Evolutionary conservation across 2,888 invertebrate genomes (phyloP), one percentile per base, ranked within the genome.

Genomic region (Neoascia interrupta): DNA sequence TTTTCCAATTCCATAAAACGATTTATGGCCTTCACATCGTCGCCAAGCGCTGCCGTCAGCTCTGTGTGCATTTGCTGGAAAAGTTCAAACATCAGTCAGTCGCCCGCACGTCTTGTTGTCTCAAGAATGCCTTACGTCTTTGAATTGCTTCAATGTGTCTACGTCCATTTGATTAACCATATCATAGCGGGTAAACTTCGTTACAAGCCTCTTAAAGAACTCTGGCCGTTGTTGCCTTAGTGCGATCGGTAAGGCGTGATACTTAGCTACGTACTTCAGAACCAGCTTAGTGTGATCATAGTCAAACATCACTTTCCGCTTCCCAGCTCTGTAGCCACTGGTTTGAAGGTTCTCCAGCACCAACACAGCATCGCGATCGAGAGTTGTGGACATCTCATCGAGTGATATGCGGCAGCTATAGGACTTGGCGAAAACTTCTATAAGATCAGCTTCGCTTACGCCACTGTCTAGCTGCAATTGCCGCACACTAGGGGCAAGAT

Each of bases 201-300:
- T 90, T 1, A 85, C 82, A 2, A 90, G 86, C 26, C 87, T 83
- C 10, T 89, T 81, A 83, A 89, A 91, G 2, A 86, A 84, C 28
- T 87, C 83, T 0, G 91, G 90, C 76, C 89, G 87, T 16, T 89
- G 87, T 0, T 88, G 73, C 41, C 91, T 90, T 61, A 91, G 84
- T 0, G 91, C 92, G 10, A 92, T 89, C 0, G 91, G 90, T 8
- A 91, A 85, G 0, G 91, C 91, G 83, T 92, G 92, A 82, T 91
- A 92, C 81, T 89, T 87, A 0, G 92, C 92, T 81, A 92, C 82
- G 39, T 90, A 88, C 41, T 87, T 84, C 0, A 92, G 83, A 3
- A 91, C 88, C 0, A 91, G 64, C 58, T 85, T 87, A 0, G 90
- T 87, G 41, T 91, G 90, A 0, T 87, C 86, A 31, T 90, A 83